Percentiles rank a stretch among this genome's conserved stretches.
These are phyloP conservation scores for Plebejus anna DNA, from an alignment of 2,888 invertebrate genomes.

Conservation along the genomic window DNA sequence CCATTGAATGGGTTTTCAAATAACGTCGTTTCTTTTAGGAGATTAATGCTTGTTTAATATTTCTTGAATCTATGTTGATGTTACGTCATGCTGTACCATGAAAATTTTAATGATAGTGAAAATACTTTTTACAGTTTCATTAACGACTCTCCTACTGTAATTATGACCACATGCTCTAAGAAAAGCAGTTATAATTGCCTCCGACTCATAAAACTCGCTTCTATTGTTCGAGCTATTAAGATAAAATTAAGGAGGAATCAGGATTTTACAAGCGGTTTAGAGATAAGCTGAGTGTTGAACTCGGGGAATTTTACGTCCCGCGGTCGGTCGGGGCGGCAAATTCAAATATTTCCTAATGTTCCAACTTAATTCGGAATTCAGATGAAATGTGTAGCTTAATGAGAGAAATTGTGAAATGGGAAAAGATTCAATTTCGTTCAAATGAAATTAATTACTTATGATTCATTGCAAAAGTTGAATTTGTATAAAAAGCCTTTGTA, in stretches of 20 bases:
- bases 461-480: constrained; percentile 24
- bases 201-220: constrained; percentile 53
- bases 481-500: background rate
- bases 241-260: constrained; percentile 75
- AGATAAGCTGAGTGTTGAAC: constrained; percentile 75
- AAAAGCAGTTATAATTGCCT: constrained; percentile 14
- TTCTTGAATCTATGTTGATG: too few species aligned
- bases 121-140: constrained; percentile 1
- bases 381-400: constrained; percentile 47
- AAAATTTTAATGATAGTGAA: background rate
- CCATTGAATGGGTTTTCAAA: too few species aligned
- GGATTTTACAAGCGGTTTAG: constrained; percentile 72
- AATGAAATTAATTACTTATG: constrained; percentile 32
- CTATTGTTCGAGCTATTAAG: constrained; percentile 70
- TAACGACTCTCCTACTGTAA: background rate
- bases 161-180: constrained; percentile 16
- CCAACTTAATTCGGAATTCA: constrained; percentile 47
- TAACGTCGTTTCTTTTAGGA: too few species aligned
- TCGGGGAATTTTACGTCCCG: constrained; percentile 55
- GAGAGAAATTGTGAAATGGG: constrained; percentile 40
- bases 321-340: constrained; percentile 44
- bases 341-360: constrained; percentile 49
- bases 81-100: too few species aligned
- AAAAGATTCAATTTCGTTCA: constrained; percentile 32
- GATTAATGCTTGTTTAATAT: too few species aligned